Evolutionary conservation across 2,797 vertebrate genomes (phyloP), one percentile per base, ranked within the genome.

Genomic region (Hyperoplus lanceolatus): DNA sequence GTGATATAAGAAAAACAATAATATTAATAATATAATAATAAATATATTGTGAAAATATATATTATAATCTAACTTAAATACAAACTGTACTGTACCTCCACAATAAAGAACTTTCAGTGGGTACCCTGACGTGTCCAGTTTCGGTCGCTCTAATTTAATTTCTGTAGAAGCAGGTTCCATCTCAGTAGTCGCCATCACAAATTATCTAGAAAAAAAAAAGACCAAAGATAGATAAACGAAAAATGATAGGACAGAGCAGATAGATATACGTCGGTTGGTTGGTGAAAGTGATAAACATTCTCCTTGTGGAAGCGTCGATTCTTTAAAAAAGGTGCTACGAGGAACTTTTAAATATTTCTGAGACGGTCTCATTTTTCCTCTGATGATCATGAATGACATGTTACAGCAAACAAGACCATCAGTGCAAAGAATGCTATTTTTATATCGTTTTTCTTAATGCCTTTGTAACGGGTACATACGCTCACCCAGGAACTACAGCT

Each of bases 71-170:
- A 18, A 81, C 64, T 38, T 36, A n/a, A 48, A 42, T 4, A 3
- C 57, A 43, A 10, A 29, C 29, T 29, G 45, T 91, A 45, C 43
- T 29, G 7, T 90, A 96, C 98, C 97, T 98, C 98, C 98, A 10
- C 98, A 99, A 90, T 99, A 99, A 68, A 98, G 97, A 4, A 99
- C 98, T 86, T 97, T 97, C 48, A 97, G 93, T 1, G 98, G 98
- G 83, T 97, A 97, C 75, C 97, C 97, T 0, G 94, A 92, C 1
- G 92, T 77, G 79, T 95, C 91, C 73, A 88, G 73, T 11, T 29
- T 29, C 29, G 92, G 91, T 77, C 92, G 70, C 2, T 98, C 96
- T 83, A 91, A 94, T 95, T 88, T 97, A 92, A 91, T 96, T 51
- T 98, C 97, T 39, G 93, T 94, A 67, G 93, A 94, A 74, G 94